A percentile compares a stretch with the other conserved stretches of the same genome.
These are phyloP conservation scores for Leptoteleia sp. DNA, from an alignment of 1,140 invertebrate species.

Conservation along the genomic window DNA sequence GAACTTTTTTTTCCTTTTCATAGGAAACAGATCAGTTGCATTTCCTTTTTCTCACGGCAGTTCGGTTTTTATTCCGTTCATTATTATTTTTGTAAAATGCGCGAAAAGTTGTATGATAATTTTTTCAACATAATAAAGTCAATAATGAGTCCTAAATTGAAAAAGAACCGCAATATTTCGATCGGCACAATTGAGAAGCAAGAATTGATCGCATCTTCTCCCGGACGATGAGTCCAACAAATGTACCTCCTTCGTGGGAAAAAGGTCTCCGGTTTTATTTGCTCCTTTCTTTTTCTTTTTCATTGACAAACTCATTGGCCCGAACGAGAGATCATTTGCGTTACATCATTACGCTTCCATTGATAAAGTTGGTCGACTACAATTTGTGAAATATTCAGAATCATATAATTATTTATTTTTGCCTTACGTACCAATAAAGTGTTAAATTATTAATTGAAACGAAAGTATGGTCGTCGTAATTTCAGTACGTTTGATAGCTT, in stretches of 20 bases:
- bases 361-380: constrained; percentile 24
- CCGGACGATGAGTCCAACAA: constrained; percentile 49
- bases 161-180: constrained; percentile 63
- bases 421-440: too few species aligned
- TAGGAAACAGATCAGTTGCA: too few species aligned
- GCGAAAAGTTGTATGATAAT: constrained; percentile 51
- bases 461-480: too few species aligned
- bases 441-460: too few species aligned
- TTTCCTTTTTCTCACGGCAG: constrained; percentile 44
- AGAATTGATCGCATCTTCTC: constrained; percentile 55
- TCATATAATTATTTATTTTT: too few species aligned
- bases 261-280: constrained; percentile 51
- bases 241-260: constrained; percentile 58
- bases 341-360: constrained; percentile 55
- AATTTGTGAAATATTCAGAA: constrained; percentile 5
- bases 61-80: constrained; percentile 21
- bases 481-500: too few species aligned
- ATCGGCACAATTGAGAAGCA: constrained; percentile 59
- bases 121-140: constrained; percentile 53
- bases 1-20: too few species aligned
- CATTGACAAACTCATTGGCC: constrained; percentile 60
- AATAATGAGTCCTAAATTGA: constrained; percentile 60
- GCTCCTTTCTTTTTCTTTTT: constrained; percentile 50
- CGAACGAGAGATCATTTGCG: constrained; percentile 34
- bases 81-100: constrained; percentile 56